Evolutionary conservation across 2,113 vertebrate genomes (phyloP).

Genomic region (Camarhynchus parvulus): DNA sequence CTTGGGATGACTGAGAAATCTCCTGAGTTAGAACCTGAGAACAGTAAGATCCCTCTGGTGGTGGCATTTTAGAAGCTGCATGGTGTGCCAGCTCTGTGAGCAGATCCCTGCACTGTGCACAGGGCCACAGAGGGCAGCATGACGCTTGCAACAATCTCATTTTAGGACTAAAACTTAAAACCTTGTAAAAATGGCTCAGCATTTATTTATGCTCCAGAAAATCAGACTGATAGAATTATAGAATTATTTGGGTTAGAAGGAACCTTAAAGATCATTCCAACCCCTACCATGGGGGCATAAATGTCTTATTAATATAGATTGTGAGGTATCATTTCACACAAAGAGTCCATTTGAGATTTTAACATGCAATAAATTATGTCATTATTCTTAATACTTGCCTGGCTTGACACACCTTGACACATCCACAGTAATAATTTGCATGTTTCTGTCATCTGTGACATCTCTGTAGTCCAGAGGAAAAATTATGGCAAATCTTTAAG

Average conservation of each 20-base stretch:
- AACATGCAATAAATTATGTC: background rate
- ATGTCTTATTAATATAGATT: background rate
- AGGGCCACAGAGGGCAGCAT: background rate
- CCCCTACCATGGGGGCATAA: background rate
- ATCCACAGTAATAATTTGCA: background rate
- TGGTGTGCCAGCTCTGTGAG: background rate
- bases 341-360: background rate
- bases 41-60: background rate
- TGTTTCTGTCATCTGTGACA: background rate
- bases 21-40: background rate
- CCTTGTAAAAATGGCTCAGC: background rate
- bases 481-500: background rate
- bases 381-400: background rate
- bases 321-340: background rate
- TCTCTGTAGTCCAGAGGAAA: background rate
- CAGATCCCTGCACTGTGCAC: background rate
- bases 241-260: background rate
- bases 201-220: background rate
- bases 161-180: background rate
- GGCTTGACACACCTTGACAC: background rate
- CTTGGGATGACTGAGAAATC: background rate
- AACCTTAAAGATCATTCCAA: background rate
- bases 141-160: background rate
- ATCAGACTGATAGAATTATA: background rate
- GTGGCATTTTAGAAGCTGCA: background rate